phyloP scores from a whole-genome alignment of 1,140 invertebrate genomes.

The Eupristina koningsbergeri region DNA sequence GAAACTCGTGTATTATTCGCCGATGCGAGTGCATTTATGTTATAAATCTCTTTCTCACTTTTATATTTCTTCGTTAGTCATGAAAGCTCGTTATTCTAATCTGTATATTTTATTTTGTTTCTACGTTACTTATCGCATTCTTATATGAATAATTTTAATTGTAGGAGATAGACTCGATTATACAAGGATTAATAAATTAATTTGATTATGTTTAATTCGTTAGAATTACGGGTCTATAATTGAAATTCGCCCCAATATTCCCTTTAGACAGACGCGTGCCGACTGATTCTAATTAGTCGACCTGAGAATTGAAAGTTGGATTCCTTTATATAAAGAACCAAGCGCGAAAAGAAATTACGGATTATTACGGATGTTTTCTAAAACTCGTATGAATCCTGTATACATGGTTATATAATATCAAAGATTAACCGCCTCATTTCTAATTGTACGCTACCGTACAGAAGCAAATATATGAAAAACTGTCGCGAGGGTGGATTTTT shows the following conservation, averaged over 20 bases:
- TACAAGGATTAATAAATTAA: slow-evolving; percentile 49
- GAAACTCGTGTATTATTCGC: slow-evolving; percentile 27
- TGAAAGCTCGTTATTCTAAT: slow-evolving; percentile 48
- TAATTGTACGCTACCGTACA: slow-evolving; percentile 8
- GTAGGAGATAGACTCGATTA: slow-evolving; percentile 43
- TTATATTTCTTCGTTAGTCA: slow-evolving; percentile 32
- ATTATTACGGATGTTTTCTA: slow-evolving; percentile 15
- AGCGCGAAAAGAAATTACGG: slow-evolving; percentile 34
- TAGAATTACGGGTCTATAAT: slow-evolving; percentile 35
- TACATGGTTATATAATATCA: slow-evolving; percentile 26
- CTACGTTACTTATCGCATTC: slow-evolving; percentile 2
- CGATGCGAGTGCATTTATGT: slow-evolving; percentile 26
- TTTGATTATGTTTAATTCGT: slow-evolving; percentile 50
- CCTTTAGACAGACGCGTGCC: background rate
- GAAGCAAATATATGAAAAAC: slow-evolving; percentile 30
- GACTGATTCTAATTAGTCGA: slow-evolving; percentile 8
- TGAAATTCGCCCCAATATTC: background rate
- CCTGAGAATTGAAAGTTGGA: slow-evolving; percentile 43
- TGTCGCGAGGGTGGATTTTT: background rate
- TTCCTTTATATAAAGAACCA: slow-evolving; percentile 27
- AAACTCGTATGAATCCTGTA: background rate
- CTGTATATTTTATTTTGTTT: slow-evolving; percentile 17
- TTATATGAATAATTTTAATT: slow-evolving; percentile 40
- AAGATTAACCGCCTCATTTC: slow-evolving; percentile 10
- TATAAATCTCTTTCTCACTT: slow-evolving; percentile 27